These are phyloP conservation scores for Drosophila lacertosa DNA, from an alignment of 1,140 invertebrate species.

Conservation along the genomic window DNA sequence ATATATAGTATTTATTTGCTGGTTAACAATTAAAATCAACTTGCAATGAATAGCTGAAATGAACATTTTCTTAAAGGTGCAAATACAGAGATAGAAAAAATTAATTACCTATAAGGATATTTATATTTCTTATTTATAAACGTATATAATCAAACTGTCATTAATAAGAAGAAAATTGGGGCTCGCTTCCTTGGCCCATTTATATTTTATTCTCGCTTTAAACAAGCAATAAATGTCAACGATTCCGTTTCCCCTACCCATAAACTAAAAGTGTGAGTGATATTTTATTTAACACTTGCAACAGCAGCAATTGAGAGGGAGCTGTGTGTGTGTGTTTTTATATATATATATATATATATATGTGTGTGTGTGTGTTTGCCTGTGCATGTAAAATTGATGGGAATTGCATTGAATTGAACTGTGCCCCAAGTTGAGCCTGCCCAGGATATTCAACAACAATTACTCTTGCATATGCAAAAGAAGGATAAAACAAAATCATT, in stretches of 20 bases:
- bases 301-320: slow-evolving; percentile 38
- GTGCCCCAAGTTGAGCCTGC: background rate
- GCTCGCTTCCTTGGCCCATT: slow-evolving; percentile 12
- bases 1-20: slow-evolving; percentile 29
- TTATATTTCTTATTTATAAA: too few species aligned
- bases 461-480: background rate
- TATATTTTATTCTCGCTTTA: slow-evolving; percentile 37
- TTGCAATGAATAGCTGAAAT: slow-evolving; percentile 20
- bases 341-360: too few species aligned
- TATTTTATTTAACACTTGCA: slow-evolving; percentile 74
- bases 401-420: background rate
- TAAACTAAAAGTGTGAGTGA: slow-evolving; percentile 54
- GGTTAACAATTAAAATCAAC: slow-evolving; percentile 30
- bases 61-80: slow-evolving; percentile 14
- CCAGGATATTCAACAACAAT: background rate
- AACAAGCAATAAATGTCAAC: slow-evolving; percentile 74
- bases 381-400: slow-evolving; percentile 5
- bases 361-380: background rate
- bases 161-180: too few species aligned
- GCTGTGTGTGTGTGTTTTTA: background rate
- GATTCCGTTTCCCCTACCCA: slow-evolving; percentile 25
- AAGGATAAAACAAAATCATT: too few species aligned
- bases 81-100: too few species aligned
- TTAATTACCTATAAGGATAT: too few species aligned
- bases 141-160: too few species aligned